phyloP scores from a whole-genome alignment of 2,888 invertebrate genomes.

The Mystacides longicornis region DNA sequence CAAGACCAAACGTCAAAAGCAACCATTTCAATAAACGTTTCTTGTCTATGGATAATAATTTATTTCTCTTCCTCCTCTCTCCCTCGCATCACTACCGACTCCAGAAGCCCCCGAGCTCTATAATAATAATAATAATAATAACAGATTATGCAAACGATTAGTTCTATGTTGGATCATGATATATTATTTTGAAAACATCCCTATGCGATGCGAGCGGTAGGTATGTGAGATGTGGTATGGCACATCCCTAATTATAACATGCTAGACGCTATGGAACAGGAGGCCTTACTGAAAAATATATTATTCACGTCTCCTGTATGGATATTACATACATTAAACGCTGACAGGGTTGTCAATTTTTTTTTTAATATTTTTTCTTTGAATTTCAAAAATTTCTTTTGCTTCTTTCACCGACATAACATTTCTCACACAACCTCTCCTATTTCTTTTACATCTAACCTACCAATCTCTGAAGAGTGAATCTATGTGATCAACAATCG shows the following conservation, averaged over 20 bases:
- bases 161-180: background rate
- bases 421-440: too few species aligned
- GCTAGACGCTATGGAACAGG: background rate
- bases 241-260: slow-evolving; percentile 5
- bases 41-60: too few species aligned
- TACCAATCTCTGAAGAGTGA: too few species aligned
- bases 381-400: background rate
- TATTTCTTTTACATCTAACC: too few species aligned
- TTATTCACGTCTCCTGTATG: background rate
- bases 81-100: too few species aligned
- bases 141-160: background rate
- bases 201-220: background rate
- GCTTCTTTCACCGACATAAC: too few species aligned
- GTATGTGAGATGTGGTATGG: background rate
- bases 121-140: background rate
- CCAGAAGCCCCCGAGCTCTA: too few species aligned
- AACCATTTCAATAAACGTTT: too few species aligned
- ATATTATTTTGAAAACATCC: background rate
- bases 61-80: too few species aligned
- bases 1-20: too few species aligned
- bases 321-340: background rate
- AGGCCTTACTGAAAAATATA: background rate
- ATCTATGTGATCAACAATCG: too few species aligned
- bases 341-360: background rate
- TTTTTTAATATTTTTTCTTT: background rate